Conservation (phyloP, 2,113 vertebrate species). For the Oxyruncus cristatus region DNA sequence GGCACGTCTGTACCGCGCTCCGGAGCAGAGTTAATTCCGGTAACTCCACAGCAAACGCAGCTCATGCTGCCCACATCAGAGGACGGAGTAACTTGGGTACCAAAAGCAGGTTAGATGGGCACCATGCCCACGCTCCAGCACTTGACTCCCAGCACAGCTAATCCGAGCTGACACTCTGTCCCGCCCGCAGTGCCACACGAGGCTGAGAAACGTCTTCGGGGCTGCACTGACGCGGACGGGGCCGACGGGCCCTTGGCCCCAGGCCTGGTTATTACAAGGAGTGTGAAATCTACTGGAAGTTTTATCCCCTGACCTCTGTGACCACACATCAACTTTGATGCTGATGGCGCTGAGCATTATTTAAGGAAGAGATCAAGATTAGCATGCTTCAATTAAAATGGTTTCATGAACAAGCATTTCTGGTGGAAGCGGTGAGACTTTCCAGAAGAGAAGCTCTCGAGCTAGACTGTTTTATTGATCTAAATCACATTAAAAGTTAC, state of each 20-base stretch:
- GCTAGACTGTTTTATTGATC: background rate
- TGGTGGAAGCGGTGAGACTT: background rate
- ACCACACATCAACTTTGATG: background rate
- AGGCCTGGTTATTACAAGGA: background rate
- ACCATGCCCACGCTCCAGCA: background rate
- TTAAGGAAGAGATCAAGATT: background rate
- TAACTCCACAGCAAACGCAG: background rate
- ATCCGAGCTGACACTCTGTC: background rate
- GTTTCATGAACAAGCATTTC: background rate
- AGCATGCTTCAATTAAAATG: background rate
- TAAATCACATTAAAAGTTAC: background rate
- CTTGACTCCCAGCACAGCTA: background rate
- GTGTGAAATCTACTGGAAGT: background rate
- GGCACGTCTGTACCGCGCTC: background rate
- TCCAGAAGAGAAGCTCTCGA: background rate
- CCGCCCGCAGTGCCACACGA: background rate
- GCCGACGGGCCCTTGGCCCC: background rate
- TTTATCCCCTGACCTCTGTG: background rate
- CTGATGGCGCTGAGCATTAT: background rate
- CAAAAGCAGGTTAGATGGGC: background rate
- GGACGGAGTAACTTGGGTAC: background rate
- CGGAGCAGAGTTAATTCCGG: background rate
- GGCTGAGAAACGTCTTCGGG: background rate
- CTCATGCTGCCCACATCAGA: background rate
- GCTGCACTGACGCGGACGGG: background rate